Percentiles rank a stretch among this genome's conserved stretches.
These are phyloP conservation scores for Contarinia nasturtii DNA, from an alignment of 1,140 invertebrate genomes.

Conservation along the genomic window DNA sequence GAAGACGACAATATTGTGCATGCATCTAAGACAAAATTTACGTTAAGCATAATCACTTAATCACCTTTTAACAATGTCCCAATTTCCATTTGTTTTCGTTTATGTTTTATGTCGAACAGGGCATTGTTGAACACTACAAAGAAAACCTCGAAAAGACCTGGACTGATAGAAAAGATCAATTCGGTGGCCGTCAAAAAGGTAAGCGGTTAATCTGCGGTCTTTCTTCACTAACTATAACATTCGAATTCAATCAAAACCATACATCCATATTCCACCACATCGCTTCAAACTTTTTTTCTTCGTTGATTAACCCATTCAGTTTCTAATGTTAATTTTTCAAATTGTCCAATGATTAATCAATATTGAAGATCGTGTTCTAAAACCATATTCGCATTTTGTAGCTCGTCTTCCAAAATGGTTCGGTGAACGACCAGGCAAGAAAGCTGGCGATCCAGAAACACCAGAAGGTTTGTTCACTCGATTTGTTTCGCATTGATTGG, in stretches of 20 bases:
- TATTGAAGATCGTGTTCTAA: neutral
- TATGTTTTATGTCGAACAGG: constrained; percentile 33
- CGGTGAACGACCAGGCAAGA: constrained; percentile 81
- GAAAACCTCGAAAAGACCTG: constrained; percentile 67
- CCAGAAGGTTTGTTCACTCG: constrained; percentile 54
- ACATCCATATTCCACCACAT: no score
- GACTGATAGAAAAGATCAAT: constrained; percentile 68
- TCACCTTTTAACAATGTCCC: constrained; percentile 3
- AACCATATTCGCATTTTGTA: constrained; percentile 18
- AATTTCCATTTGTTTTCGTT: constrained; percentile 7
- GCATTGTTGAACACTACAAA: constrained; percentile 63
- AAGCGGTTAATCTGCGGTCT: constrained; percentile 23
- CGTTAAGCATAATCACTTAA: no score
- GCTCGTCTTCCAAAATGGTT: constrained; percentile 86
- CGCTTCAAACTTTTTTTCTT: no score
- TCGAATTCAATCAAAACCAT: no score
- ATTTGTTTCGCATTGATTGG: no score
- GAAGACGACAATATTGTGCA: no score
- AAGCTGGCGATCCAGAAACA: constrained; percentile 66
- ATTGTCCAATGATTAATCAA: no score
- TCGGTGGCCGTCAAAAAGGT: constrained; percentile 75
- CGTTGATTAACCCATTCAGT: no score
- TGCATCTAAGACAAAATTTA: neutral
- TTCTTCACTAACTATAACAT: no score
- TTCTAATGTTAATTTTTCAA: no score